Base-by-base conservation (phyloP, 2,888 invertebrate genomes). In the Microplitis deprimator region DNA sequence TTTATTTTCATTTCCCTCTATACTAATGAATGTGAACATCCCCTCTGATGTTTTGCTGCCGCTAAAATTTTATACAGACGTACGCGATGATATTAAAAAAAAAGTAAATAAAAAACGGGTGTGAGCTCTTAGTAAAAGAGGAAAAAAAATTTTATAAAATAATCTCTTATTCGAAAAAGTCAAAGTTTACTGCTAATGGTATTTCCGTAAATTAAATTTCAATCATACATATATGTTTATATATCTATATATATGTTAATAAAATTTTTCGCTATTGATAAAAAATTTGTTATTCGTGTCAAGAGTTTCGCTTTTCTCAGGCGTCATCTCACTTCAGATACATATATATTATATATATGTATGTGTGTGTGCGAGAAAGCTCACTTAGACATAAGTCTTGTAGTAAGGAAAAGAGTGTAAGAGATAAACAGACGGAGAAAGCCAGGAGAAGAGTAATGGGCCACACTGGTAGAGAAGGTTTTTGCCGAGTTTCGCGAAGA, bases 1-100 rank as follows among this genome's bases (percentile, higher is more conserved):
- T 88, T 88, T 87, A 88, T 88, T 89, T 88, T 89, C 87, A 87
- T 89, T 88, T 88, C 86, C 83, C 86, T 84, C 84, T 50, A 50
- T 50, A 50, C 50, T 50, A 50, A 50, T 50, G 13, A 50, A 50
- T 50, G 50, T 50, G 50, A 50, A 50, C 50, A 50, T 50, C 13
- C 50, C 50, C 50, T 50, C 50, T 50, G 50, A 50, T 50, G 50
- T 50, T 50, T 50, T 50, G 50, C 50, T 50, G 50, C 50, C 13
- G 50, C 50, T 50, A 50, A 50, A 50, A 50, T 50, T 50, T 50
- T 50, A 50, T 50, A 50, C 50, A 13, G 13, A 50, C 10, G 50
- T 50, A 50, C 13, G 50, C 10, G 10, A 50, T 50, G 13, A 50
- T 5, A 50, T 50, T 50, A 50, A 50, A 50, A 50, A 50, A 50